Evolutionary conservation across 2,797 vertebrate genomes (phyloP).

Genomic region (Vespertilio murinus): DNA sequence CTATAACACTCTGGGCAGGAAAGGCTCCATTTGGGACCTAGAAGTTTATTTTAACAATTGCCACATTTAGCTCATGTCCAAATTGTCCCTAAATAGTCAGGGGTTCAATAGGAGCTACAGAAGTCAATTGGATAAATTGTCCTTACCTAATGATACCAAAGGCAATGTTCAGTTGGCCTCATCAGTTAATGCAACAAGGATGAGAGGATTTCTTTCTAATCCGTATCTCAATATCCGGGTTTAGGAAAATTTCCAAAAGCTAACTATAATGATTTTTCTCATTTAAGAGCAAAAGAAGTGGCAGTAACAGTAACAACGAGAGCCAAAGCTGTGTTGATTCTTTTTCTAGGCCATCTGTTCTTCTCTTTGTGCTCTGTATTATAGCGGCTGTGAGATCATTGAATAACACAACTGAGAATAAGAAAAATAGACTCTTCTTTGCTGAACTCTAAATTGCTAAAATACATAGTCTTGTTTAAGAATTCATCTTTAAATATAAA

Average conservation of each 20-base stretch:
- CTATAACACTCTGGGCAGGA: not conserved
- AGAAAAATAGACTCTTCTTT: not conserved
- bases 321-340: not conserved
- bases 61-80: not conserved
- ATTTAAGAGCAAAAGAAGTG: not conserved
- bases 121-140: not conserved
- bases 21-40: not conserved
- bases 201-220: not conserved
- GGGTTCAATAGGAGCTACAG: not conserved
- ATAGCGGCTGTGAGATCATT: not conserved
- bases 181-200: no score
- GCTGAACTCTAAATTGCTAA: constrained; percentile 14
- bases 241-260: constrained; percentile 21
- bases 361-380: not conserved
- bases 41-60: not conserved
- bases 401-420: constrained; percentile 13
- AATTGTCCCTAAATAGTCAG: not conserved
- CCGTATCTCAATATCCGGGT: not conserved
- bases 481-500: constrained; percentile 7
- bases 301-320: not conserved
- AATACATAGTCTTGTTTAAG: not conserved
- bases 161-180: not conserved
- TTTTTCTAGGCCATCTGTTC: constrained; percentile 29
- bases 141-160: not conserved
- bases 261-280: not conserved